Evolutionary conservation across 1,140 invertebrate species (phyloP).

Genomic region (Nephotettix cincticeps): DNA sequence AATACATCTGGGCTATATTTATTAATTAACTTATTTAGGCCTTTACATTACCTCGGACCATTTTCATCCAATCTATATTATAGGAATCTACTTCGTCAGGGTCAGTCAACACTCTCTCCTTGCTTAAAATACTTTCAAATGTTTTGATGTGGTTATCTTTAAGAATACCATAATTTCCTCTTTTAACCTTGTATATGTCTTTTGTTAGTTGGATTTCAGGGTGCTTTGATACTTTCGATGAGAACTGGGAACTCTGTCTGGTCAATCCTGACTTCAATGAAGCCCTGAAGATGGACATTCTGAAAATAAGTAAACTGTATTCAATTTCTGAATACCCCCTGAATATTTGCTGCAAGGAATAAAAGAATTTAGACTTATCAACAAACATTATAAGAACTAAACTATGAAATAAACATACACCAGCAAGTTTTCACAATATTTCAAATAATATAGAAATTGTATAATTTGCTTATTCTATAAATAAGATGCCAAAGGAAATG

Average conservation of each 20-base stretch:
- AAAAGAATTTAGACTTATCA: no score
- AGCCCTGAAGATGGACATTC: not conserved
- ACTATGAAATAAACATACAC: no score
- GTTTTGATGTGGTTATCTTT: slow-evolving; percentile 61
- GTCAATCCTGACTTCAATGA: not conserved
- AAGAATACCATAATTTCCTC: slow-evolving; percentile 53
- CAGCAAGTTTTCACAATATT: no score
- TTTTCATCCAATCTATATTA: slow-evolving; percentile 92
- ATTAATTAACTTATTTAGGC: no score
- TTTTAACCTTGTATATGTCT: slow-evolving; percentile 49
- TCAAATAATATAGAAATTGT: no score
- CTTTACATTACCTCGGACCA: slow-evolving; percentile 89
- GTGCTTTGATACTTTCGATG: not conserved
- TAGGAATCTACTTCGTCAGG: slow-evolving; percentile 72
- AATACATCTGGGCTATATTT: no score
- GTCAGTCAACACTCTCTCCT: slow-evolving; percentile 70
- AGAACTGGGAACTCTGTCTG: not conserved
- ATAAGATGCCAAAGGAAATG: no score
- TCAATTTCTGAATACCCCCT: no score
- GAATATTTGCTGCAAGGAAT: no score
- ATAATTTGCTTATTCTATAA: no score
- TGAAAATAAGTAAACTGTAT: no score
- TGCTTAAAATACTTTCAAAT: slow-evolving; percentile 72
- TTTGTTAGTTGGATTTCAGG: slow-evolving; percentile 45
- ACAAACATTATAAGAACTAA: no score